Base-by-base conservation (phyloP, 1,140 invertebrate genomes). In the Hyphantria cunea region DNA sequence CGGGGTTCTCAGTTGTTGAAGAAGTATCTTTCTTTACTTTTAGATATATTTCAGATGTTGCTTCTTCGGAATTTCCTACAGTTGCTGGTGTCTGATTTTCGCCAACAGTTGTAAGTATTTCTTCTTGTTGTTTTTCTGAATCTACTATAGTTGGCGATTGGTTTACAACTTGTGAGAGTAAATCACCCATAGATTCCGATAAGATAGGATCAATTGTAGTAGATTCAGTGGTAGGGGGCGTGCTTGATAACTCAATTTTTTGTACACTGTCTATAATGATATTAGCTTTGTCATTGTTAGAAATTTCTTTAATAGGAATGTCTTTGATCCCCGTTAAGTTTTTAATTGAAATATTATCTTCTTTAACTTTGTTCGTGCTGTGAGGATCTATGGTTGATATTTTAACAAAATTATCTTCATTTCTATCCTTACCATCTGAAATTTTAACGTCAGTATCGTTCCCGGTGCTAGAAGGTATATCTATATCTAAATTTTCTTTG, bases 401-500 rank as follows among this genome's bases (percentile, higher is more conserved):
- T 72, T 89, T 84, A 10, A 90, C 64, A 59, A 80, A 89, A 61
- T 87, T 83, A 45, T 86, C 81, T 58, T 31, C 62, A 51, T 67
- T 66, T 25, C 50, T 70, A 17, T 68, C 65, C 10, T 51, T 45
- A 32, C 33, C 61, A 42, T 68, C 70, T 12, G 59, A 33, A 44
- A 37, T 52, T 67, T 69, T 74, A 17, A 49, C 37, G 34, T 75
- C 66, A 58, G 60, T 66, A 44, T 65, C 66, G 45, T 63, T 72
- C 25, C 64, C 70, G 41, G 25, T 25, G 31, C 78, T 83, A 12
- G 68, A 56, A 47, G 86, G 82, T 55, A 90, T 88, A 31, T 89
- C 88, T 13, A 89, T 81, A 61, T 89, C 86, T 49, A 87, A 17
- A 64, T 81, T 84, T 75, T 90, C 86, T 71, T 90, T 90, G 45